A percentile compares a stretch with the other conserved stretches of the same genome.
phyloP scores from a whole-genome alignment of 2,797 vertebrate genomes.

The Hippopotamyrus pictus region DNA sequence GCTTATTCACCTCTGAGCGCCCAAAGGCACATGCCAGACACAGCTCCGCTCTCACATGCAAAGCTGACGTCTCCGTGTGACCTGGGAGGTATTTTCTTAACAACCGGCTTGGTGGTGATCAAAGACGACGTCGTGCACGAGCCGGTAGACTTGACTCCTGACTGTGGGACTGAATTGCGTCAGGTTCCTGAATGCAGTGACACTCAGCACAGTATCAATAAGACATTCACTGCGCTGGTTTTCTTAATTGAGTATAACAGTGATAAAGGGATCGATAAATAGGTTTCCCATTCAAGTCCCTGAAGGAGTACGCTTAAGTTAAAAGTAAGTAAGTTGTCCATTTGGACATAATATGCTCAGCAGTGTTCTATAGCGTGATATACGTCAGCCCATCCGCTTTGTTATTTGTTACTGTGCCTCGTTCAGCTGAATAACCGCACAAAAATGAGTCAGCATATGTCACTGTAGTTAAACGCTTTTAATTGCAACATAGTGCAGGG shows the following conservation, averaged over 20 bases:
- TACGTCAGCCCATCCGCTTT: not conserved
- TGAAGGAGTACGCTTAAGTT: not conserved
- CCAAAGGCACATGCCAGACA: not conserved
- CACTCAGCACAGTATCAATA: not conserved
- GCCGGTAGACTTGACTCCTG: constrained; percentile 33
- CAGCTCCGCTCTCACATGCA: constrained; percentile 29
- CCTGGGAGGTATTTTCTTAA: constrained; percentile 38
- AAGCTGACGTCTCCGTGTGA: constrained; percentile 29
- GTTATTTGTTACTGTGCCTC: not conserved
- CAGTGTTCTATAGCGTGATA: not conserved
- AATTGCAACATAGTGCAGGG: not conserved
- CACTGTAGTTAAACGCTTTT: not conserved
- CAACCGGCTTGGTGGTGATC: constrained; percentile 36
- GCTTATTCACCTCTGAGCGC: constrained; percentile 21
- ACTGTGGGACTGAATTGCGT: constrained; percentile 35
- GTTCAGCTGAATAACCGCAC: not conserved
- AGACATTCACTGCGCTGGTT: not conserved
- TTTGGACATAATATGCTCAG: not conserved
- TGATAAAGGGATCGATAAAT: not conserved
- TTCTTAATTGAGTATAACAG: not conserved
- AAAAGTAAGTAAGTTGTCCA: not conserved
- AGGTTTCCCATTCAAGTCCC: not conserved
- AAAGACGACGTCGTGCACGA: constrained; percentile 37
- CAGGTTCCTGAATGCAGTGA: not conserved
- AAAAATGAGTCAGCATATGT: not conserved